phyloP scores from a whole-genome alignment of 2,797 vertebrate genomes.

The Clarias laeviceps region DNA sequence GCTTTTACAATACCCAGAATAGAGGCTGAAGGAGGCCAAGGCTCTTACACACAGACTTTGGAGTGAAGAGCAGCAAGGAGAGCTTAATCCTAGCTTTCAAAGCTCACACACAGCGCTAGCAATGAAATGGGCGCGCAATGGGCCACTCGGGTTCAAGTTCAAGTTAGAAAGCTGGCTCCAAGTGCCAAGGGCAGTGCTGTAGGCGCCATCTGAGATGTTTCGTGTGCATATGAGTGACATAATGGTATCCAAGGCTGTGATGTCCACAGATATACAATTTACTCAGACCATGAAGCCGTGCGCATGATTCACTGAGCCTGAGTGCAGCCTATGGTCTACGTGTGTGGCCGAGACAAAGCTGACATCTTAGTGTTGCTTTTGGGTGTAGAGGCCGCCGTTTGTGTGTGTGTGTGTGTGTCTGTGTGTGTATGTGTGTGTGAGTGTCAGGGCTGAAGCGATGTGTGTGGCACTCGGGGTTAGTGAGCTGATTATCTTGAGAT shows the following conservation, averaged over 20 bases:
- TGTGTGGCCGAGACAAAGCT: slow-evolving; percentile 57
- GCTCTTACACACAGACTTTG: slow-evolving; percentile 73
- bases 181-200: slow-evolving; percentile 40
- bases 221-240: slow-evolving; percentile 47
- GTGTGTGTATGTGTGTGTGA: slow-evolving; percentile 24
- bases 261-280: slow-evolving; percentile 46
- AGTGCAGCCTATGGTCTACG: slow-evolving; percentile 54
- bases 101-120: slow-evolving; percentile 75
- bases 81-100: slow-evolving; percentile 73
- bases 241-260: slow-evolving; percentile 37
- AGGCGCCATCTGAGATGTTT: slow-evolving; percentile 24
- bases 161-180: slow-evolving; percentile 58
- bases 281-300: slow-evolving; percentile 40
- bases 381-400: slow-evolving; percentile 27
- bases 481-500: slow-evolving; percentile 16
- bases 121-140: slow-evolving; percentile 66
- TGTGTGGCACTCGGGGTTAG: slow-evolving; percentile 36
- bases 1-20: slow-evolving; percentile 63
- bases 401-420: slow-evolving; percentile 21
- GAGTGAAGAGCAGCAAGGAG: slow-evolving; percentile 60
- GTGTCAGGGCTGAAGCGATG: slow-evolving; percentile 19
- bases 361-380: slow-evolving; percentile 40
- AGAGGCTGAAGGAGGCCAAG: slow-evolving; percentile 77
- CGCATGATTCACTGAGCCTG: slow-evolving; percentile 48
- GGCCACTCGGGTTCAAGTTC: slow-evolving; percentile 60